Conservation (phyloP, 2,888 invertebrate genomes). For the Cheilosia impressa region DNA sequence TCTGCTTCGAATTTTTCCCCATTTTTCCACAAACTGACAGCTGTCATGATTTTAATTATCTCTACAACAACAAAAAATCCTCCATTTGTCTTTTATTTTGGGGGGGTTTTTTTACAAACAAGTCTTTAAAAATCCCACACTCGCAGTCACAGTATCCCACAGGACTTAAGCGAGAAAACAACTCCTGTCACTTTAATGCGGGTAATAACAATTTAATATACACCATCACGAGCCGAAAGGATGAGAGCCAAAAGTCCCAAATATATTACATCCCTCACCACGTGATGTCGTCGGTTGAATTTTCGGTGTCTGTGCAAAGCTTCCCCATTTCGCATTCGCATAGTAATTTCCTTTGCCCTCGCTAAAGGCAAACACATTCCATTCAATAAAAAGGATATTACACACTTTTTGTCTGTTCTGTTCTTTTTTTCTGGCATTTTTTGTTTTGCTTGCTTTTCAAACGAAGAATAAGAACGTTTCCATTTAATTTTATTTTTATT, state of each 20-base stretch:
- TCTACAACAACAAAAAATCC: too few species aligned
- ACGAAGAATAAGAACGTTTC: conserved; percentile 13
- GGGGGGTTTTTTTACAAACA: neutral
- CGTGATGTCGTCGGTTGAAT: neutral
- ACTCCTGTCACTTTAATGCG: neutral
- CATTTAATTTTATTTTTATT: conserved; percentile 34
- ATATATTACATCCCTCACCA: conserved; percentile 12
- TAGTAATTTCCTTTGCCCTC: neutral
- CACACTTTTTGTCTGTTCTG: conserved; percentile 17
- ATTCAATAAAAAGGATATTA: conserved; percentile 42
- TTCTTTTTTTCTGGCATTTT: neutral
- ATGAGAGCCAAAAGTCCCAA: neutral
- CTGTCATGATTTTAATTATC: too few species aligned
- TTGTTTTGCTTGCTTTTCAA: neutral
- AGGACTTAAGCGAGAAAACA: neutral
- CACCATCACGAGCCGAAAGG: neutral
- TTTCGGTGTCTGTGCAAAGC: conserved; percentile 9
- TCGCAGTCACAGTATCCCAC: neutral
- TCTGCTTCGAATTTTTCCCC: too few species aligned
- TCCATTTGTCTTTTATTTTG: too few species aligned
- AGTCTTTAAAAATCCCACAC: neutral
- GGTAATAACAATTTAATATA: conserved; percentile 24
- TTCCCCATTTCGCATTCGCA: conserved; percentile 17
- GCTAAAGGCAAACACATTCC: conserved; percentile 5
- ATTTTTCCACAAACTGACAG: too few species aligned